Evolutionary conservation across 2,113 vertebrate species (phyloP), one percentile per base, ranked within the genome.

Genomic region (Saccopteryx bilineata): DNA sequence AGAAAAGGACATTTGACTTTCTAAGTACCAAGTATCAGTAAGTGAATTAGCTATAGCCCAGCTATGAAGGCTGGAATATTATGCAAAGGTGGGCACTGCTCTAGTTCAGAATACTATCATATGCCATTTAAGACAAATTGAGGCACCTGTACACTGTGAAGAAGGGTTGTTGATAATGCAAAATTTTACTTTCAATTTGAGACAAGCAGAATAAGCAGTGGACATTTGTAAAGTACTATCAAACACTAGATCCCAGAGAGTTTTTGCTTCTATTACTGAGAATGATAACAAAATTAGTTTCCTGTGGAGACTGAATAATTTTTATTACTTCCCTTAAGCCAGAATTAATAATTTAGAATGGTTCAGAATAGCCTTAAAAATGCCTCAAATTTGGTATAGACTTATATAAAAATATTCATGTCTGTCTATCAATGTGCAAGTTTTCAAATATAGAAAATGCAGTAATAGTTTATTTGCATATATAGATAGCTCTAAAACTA

Each of bases 231-330:
- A 87, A 33, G 60, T 94, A 86, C 58, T 74, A 90, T 28, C 19
- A 91, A 96, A 90, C 11, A 68, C 19, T 85, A 23, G 58, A 92
- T 79, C 63, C 58, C 23, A 96, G 52, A 82, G 63, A 91, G 13
- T 18, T 96, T 80, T 80, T 95, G 74, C 33, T 92, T 94, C 96
- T 95, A 86, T 97, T 93, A 80, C 50, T 72, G 90, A 90, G 50
- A 96, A 91, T 83, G 66, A 58, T 84, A 96, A 88, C 60, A 95
- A 93, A 88, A 91, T 90, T 96, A 96, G 95, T 95, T 96, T 96
- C 54, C 75, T 90, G 10, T 94, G 50, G 80, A 91, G 63, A 88
- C 7, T 28, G 54, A 90, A 72, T 83, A 71, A 48, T 95, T 96
- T 96, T 96, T 95, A 91, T 94, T 96, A 93, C 46, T 95, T 78